Evolutionary conservation across 92 coral and sea anemone genomes (phyloP).

Genomic region (Porites cylindrica): DNA sequence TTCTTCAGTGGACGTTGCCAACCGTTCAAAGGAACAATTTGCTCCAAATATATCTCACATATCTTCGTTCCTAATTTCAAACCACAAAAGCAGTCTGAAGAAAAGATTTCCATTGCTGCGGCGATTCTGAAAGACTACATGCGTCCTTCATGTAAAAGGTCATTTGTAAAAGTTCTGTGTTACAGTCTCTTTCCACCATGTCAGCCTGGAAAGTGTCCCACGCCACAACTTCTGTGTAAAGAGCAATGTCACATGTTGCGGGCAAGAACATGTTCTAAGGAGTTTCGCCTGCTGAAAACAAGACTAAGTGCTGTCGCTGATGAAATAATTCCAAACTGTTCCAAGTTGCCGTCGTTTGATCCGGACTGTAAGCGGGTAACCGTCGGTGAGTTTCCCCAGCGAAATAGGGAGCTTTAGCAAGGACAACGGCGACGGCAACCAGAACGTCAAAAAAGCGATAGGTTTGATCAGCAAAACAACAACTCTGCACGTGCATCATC

Average conservation of each 20-base stretch:
- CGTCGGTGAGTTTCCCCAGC: constrained; percentile 46
- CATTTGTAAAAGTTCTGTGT: constrained; percentile 82
- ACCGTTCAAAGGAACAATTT: constrained; percentile 73
- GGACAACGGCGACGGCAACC: no score
- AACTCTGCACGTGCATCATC: no score
- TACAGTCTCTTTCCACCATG: constrained; percentile 90
- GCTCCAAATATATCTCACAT: constrained; percentile 49
- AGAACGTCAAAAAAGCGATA: no score
- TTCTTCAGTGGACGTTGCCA: constrained; percentile 63
- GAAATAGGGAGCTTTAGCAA: no score
- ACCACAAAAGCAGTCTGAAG: constrained; percentile 71
- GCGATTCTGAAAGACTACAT: constrained; percentile 55
- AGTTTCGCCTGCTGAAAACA: constrained; percentile 65
- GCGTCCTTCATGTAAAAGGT: constrained; percentile 66
- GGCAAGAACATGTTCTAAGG: constrained; percentile 87
- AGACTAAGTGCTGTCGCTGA: constrained; percentile 61
- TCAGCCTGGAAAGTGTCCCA: constrained; percentile 25
- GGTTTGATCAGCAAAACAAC: no score
- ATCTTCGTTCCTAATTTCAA: constrained; percentile 63
- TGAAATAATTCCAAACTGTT: constrained; percentile 79
- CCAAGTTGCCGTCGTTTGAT: constrained; percentile 46
- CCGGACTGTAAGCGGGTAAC: constrained; percentile 55
- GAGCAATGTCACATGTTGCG: constrained; percentile 86
- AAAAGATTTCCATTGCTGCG: constrained; percentile 47
- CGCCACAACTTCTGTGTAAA: constrained; percentile 78